Conservation (phyloP, 2,113 vertebrate genomes). For the Ptychochromis oligacanthus region DNA sequence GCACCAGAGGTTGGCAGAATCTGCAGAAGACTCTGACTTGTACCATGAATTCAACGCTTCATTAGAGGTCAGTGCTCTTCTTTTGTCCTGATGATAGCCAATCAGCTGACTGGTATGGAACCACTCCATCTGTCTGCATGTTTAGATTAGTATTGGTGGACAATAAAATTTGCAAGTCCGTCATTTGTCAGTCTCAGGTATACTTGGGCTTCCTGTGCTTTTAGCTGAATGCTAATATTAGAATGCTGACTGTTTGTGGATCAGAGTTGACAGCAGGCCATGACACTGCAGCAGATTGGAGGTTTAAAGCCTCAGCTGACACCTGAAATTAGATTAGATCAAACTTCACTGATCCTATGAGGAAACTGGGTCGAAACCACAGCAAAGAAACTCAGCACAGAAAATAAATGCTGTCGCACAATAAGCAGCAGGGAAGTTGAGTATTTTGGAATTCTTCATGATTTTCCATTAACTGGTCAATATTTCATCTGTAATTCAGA, state of each 20-base stretch:
- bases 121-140: background rate
- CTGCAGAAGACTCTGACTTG: slow-evolving; percentile 93
- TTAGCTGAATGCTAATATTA: background rate
- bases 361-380: slow-evolving; percentile 26
- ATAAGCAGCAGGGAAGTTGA: background rate
- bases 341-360: slow-evolving; percentile 33
- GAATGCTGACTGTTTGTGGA: background rate
- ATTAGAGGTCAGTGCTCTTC: slow-evolving; percentile 80
- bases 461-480: too few relatives aligned
- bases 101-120: background rate
- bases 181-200: background rate
- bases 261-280: background rate
- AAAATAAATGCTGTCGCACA: background rate
- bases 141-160: background rate
- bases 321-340: slow-evolving; percentile 50
- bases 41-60: slow-evolving; percentile 91
- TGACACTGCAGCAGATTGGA: background rate
- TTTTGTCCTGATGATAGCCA: background rate
- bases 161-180: background rate
- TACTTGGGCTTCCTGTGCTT: background rate
- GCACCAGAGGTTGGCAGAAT: slow-evolving; percentile 88
- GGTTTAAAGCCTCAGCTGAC: slow-evolving; percentile 36
- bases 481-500: too few relatives aligned
- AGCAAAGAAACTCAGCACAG: background rate
- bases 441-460: background rate